Conservation (phyloP, 1,140 invertebrate species). For the Temnothorax curvispinosus region DNA sequence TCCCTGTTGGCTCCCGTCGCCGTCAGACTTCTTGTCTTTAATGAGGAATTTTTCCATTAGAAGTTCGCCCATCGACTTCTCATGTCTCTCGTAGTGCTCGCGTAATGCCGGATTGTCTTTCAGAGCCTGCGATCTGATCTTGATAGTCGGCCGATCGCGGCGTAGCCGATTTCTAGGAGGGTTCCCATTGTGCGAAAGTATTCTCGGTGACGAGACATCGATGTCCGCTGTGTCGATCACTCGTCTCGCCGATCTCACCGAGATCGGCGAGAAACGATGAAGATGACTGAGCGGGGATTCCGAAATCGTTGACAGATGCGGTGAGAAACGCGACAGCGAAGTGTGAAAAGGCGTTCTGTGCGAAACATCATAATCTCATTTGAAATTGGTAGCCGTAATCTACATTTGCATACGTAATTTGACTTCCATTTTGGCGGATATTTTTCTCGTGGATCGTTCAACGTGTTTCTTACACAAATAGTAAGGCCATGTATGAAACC, state of each 20-base stretch:
- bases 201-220: conserved; percentile 89
- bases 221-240: conserved; percentile 94
- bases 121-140: conserved; percentile 83
- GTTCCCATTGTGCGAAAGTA: conserved; percentile 65
- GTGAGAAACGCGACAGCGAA: conserved; percentile 88
- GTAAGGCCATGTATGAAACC: not conserved
- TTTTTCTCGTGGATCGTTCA: conserved; percentile 24
- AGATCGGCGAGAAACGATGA: conserved; percentile 76
- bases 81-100: conserved; percentile 80
- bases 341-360: conserved; percentile 80
- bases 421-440: conserved; percentile 24
- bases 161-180: conserved; percentile 73
- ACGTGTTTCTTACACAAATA: not conserved
- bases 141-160: conserved; percentile 80
- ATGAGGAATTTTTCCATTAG: conserved; percentile 92
- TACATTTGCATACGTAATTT: not conserved
- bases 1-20: conserved; percentile 72
- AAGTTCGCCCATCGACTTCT: conserved; percentile 90
- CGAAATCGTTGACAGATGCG: conserved; percentile 90
- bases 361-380: not conserved
- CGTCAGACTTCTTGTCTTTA: conserved; percentile 87
- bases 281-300: conserved; percentile 86
- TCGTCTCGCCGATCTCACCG: conserved; percentile 81
- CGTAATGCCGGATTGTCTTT: conserved; percentile 85
- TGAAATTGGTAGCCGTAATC: not conserved